A percentile compares a stretch with the other conserved stretches of the same genome.
Conservation (phyloP, 2,888 invertebrate genomes). For the Tachina fera region DNA sequence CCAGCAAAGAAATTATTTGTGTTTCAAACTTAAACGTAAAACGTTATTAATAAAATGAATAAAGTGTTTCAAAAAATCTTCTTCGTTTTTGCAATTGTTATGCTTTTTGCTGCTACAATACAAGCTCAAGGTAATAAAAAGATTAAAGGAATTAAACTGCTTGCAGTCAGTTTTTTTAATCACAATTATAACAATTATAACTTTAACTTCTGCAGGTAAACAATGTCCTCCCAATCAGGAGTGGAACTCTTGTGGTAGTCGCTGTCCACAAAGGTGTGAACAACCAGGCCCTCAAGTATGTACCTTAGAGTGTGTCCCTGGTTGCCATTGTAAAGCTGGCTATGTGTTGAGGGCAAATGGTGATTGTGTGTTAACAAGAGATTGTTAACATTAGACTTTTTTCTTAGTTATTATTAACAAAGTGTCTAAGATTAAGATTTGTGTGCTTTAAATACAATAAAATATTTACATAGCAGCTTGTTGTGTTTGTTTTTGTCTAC, state of each 20-base stretch:
- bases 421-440: too few relatives aligned
- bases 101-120: conserved; percentile 4
- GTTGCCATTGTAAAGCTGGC: conserved; percentile 67
- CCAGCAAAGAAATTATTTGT: conserved; percentile 31
- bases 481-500: too few relatives aligned
- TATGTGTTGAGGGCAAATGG: conserved; percentile 35
- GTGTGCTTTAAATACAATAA: too few relatives aligned
- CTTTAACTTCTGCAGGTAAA: not conserved
- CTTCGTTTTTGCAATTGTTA: conserved; percentile 36
- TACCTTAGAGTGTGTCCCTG: conserved; percentile 55
- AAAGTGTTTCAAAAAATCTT: conserved; percentile 54
- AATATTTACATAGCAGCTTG: too few relatives aligned
- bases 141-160: too few relatives aligned
- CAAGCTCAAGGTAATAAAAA: conserved; percentile 29
- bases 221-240: conserved; percentile 50
- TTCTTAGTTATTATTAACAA: too few relatives aligned
- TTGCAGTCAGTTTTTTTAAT: too few relatives aligned
- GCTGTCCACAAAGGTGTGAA: conserved; percentile 61
- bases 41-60: conserved; percentile 20
- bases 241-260: conserved; percentile 57
- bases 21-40: not conserved
- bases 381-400: conserved; percentile 39
- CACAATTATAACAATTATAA: too few relatives aligned
- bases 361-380: conserved; percentile 43
- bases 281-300: conserved; percentile 37